Evolutionary conservation across 2,888 invertebrate genomes (phyloP).

Genomic region (Nymphalis urticae): DNA sequence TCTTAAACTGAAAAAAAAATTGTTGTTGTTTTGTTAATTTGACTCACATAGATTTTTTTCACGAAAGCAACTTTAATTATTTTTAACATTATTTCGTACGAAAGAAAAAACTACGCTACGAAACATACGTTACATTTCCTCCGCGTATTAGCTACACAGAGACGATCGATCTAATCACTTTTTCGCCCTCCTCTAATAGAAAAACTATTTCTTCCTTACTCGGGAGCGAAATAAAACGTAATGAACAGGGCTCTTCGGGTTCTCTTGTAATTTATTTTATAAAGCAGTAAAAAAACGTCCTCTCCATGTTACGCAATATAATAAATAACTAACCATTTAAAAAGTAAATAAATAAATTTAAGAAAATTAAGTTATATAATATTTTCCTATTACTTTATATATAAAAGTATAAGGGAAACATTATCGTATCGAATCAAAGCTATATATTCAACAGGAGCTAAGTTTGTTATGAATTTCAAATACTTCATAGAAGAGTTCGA

Average conservation of each 20-base stretch:
- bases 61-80: neutral
- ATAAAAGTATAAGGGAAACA: no score
- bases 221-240: slow-evolving; percentile 23
- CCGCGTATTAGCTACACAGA: slow-evolving; percentile 22
- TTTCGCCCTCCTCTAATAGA: slow-evolving; percentile 53
- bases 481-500: slow-evolving; percentile 10
- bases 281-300: neutral
- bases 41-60: no score
- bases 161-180: slow-evolving; percentile 49
- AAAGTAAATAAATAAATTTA: no score
- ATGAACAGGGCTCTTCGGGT: slow-evolving; percentile 20
- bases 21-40: neutral
- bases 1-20: neutral
- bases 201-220: slow-evolving; percentile 55
- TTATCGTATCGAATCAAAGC: no score
- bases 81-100: neutral
- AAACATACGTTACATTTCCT: slow-evolving; percentile 27
- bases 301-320: no score
- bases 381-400: no score
- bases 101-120: neutral
- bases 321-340: no score
- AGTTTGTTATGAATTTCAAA: slow-evolving; percentile 16
- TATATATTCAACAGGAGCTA: no score
- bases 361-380: no score
- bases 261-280: neutral